Percentiles rank a stretch among this genome's conserved stretches.
These are phyloP conservation scores for Oasisia sp. DNA, from an alignment of 2,888 invertebrate species.

Conservation along the genomic window DNA sequence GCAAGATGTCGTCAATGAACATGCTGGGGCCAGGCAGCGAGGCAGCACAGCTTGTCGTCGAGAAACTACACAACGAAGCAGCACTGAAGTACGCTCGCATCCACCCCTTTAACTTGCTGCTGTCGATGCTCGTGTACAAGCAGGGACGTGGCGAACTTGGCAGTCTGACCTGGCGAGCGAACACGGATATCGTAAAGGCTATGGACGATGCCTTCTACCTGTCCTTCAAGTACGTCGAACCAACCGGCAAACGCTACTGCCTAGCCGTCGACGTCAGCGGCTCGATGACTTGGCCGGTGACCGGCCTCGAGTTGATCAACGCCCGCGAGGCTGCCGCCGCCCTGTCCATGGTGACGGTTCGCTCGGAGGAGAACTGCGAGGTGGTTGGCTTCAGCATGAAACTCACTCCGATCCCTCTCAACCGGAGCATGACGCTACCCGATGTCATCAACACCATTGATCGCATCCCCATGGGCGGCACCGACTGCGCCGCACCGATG, in stretches of 20 bases:
- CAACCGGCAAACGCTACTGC: constrained; percentile 70
- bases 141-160: constrained; percentile 61
- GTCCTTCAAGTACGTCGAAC: constrained; percentile 66
- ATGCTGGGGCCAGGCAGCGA: constrained; percentile 44
- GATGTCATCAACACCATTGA: constrained; percentile 36
- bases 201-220: constrained; percentile 61
- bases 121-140: constrained; percentile 58
- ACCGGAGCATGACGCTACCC: constrained; percentile 41
- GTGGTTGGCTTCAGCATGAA: constrained; percentile 47
- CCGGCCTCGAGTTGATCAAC: constrained; percentile 66
- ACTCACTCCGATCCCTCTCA: constrained; percentile 41
- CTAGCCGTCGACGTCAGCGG: constrained; percentile 72
- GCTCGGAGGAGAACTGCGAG: constrained; percentile 52
- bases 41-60: constrained; percentile 44
- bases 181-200: constrained; percentile 45
- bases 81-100: constrained; percentile 52
- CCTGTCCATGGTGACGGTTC: constrained; percentile 60
- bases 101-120: constrained; percentile 63
- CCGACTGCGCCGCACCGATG: constrained; percentile 56
- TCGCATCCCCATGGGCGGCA: constrained; percentile 46
- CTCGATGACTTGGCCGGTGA: constrained; percentile 64
- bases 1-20: constrained; percentile 53
- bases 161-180: constrained; percentile 57
- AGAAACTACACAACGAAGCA: constrained; percentile 49
- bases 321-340: constrained; percentile 71